Evolutionary conservation across 2,797 vertebrate species (phyloP), one percentile per base, ranked within the genome.

Genomic region (Aplochiton taeniatus): DNA sequence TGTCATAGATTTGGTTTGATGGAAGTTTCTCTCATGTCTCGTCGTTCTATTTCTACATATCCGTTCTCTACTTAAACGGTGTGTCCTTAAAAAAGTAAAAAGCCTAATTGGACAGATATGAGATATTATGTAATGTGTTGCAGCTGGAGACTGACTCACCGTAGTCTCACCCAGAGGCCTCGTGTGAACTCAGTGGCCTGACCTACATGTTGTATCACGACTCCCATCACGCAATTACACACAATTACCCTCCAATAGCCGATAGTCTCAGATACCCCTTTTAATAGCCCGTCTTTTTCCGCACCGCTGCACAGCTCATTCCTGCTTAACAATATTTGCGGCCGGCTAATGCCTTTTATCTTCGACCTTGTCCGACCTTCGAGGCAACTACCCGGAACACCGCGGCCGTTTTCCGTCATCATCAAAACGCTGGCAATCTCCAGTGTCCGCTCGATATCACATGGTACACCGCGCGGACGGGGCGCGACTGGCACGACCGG

Each of bases 261-360:
- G 67, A 55, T 65, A 47, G 52, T 63, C 43, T 66, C 68, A 69
- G 81, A 75, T 75, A 11, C 55, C 68, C 18, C 45, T 13, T n/a
- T 2, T 31, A 51, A 57, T 53, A 48, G 51, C 58, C 43, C 9
- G 46, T 48, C 42, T n/a, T 69, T 69, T 69, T 72, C 31, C 72
- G 71, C 78, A 72, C 58, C 60, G 66, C 72, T 83, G 82, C 81
- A 81, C 78, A 83, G 79, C 72, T 76, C 77, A 84, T 87, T 85
- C 80, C 60, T 18, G 67, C 65, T 56, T 43, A 48, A 66, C 42
- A 58, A 54, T 57, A 73, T 77, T 70, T 12, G 2, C 18, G 62
- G 66, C 70, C 60, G 12, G 43, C 73, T 69, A 58, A 56, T 68
- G 75, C 75, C 65, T 72, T 80, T 78, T 70, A 69, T 69, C 65